phyloP scores from a whole-genome alignment of 2,888 invertebrate species.

The Melanostoma mellinum region DNA sequence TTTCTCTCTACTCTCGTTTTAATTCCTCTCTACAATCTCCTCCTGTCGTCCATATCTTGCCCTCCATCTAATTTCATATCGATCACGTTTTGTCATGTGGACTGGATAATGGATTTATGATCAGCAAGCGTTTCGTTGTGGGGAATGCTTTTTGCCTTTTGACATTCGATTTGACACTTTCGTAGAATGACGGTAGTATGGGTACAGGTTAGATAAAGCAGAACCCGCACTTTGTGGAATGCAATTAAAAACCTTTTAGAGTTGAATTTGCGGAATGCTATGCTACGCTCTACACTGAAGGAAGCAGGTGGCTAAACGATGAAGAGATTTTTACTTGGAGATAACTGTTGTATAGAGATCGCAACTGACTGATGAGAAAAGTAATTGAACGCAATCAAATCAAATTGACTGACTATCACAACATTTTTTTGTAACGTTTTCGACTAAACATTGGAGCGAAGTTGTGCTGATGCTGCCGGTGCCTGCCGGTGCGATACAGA shows the following conservation, averaged over 20 bases:
- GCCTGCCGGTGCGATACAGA: too few species aligned
- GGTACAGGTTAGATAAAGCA: not conserved
- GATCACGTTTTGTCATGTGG: slow-evolving; percentile 69
- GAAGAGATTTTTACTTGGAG: slow-evolving; percentile 30
- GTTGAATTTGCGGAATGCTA: slow-evolving; percentile 55
- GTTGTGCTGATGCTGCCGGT: slow-evolving; percentile 12
- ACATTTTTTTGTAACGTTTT: slow-evolving; percentile 18
- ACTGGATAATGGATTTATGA: slow-evolving; percentile 68
- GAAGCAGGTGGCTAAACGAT: slow-evolving; percentile 59
- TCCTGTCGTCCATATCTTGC: slow-evolving; percentile 27
- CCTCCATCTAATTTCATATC: slow-evolving; percentile 68
- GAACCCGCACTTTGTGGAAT: slow-evolving; percentile 28
- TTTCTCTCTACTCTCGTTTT: not conserved
- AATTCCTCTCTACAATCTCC: not conserved
- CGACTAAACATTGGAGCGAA: too few species aligned
- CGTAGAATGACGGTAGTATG: slow-evolving; percentile 40
- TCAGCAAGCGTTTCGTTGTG: slow-evolving; percentile 8
- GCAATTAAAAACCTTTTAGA: slow-evolving; percentile 71
- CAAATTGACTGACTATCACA: slow-evolving; percentile 63
- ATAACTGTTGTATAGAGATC: slow-evolving; percentile 26
- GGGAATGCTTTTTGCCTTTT: slow-evolving; percentile 61
- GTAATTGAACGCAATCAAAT: slow-evolving; percentile 70
- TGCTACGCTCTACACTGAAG: not conserved
- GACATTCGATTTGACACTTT: slow-evolving; percentile 68
- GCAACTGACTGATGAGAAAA: slow-evolving; percentile 60